phyloP scores from a whole-genome alignment of 2,888 invertebrate species.

The Sussaba pulchella region DNA sequence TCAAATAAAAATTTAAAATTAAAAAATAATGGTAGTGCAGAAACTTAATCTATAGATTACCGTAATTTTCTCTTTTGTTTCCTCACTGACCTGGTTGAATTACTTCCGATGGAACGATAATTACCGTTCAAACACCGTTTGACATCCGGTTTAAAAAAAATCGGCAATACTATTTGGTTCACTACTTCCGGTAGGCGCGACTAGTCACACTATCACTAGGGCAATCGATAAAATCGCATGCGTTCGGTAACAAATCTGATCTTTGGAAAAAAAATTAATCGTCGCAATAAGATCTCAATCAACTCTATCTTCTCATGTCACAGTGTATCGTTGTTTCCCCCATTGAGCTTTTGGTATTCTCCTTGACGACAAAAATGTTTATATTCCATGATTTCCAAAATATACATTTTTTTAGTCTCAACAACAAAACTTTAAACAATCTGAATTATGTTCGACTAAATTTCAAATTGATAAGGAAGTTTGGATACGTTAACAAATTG shows the following conservation, averaged over 20 bases:
- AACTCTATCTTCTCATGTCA: not conserved
- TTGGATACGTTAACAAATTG: slow-evolving; percentile 5
- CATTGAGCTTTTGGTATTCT: not conserved
- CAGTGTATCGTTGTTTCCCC: not conserved
- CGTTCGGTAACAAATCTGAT: slow-evolving; percentile 29
- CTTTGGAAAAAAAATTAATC: slow-evolving; percentile 21
- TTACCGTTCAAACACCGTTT: slow-evolving; percentile 46
- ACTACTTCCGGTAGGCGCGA: not conserved
- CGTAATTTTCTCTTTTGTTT: slow-evolving; percentile 35
- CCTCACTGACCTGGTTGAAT: slow-evolving; percentile 62
- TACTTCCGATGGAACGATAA: slow-evolving; percentile 53
- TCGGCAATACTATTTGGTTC: slow-evolving; percentile 7
- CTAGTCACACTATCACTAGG: slow-evolving; percentile 10
- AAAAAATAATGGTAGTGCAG: slow-evolving; percentile 8
- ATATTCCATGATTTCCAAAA: not conserved
- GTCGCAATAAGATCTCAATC: slow-evolving; percentile 13
- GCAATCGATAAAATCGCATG: slow-evolving; percentile 23
- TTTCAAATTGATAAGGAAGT: not conserved
- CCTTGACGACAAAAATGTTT: not conserved
- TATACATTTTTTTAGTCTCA: not conserved
- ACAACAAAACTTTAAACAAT: slow-evolving; percentile 2
- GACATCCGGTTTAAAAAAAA: slow-evolving; percentile 41
- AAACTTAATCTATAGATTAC: slow-evolving; percentile 39
- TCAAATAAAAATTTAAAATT: too few species aligned
- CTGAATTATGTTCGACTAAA: not conserved